Conservation (phyloP, 2,888 invertebrate genomes). For the Acrobasis suavella region DNA sequence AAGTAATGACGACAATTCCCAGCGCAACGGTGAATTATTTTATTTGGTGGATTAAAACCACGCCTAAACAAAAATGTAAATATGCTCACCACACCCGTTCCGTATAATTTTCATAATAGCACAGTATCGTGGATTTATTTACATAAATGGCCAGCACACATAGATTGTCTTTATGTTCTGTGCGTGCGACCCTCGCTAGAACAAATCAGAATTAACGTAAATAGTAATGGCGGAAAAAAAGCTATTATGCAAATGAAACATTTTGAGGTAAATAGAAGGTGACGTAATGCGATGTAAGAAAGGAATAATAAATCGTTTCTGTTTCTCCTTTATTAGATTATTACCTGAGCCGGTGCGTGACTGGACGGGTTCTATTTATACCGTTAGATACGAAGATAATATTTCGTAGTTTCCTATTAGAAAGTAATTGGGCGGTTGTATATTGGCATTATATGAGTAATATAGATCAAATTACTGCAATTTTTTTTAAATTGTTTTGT, state of each 20-base stretch:
- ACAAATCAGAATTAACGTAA: conserved; percentile 80
- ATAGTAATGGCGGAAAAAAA: conserved; percentile 79
- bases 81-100: conserved; percentile 66
- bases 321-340: conserved; percentile 63
- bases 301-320: conserved; percentile 74
- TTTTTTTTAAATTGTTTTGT: no score
- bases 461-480: no score
- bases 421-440: background rate
- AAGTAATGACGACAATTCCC: conserved; percentile 36
- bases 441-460: no score
- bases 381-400: conserved; percentile 2
- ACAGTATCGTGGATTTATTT: conserved; percentile 77
- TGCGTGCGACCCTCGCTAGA: conserved; percentile 77
- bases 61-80: conserved; percentile 70
- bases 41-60: conserved; percentile 55
- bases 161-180: conserved; percentile 80
- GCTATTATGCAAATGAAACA: conserved; percentile 82
- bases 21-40: conserved; percentile 50
- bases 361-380: conserved; percentile 33
- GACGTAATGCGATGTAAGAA: conserved; percentile 74
- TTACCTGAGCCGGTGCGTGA: conserved; percentile 51
- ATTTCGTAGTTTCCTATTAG: background rate
- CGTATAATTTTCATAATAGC: conserved; percentile 71
- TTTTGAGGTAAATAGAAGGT: conserved; percentile 80
- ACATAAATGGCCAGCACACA: conserved; percentile 78